A percentile compares a stretch with the other conserved stretches of the same genome.
Evolutionary conservation across 1,140 invertebrate genomes (phyloP).

Genomic region (Lysiphlebus fabarum): DNA sequence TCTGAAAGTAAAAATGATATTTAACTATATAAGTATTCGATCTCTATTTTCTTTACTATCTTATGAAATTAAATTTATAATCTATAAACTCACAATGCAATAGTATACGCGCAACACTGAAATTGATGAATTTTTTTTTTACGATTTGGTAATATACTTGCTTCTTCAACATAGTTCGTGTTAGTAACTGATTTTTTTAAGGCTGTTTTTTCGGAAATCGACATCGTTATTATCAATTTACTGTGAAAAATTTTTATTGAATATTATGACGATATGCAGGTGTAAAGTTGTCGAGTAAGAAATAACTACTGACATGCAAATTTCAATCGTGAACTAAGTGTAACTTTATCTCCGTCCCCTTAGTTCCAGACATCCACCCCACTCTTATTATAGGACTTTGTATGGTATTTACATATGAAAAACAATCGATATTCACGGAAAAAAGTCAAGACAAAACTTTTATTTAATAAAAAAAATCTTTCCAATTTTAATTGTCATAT

Average conservation of each 20-base stretch:
- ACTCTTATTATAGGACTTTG: too few species aligned
- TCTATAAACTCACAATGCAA: slow-evolving; percentile 60
- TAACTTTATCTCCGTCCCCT: too few species aligned
- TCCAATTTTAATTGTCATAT: too few species aligned
- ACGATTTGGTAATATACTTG: slow-evolving; percentile 57
- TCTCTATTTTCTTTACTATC: background rate
- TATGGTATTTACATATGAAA: too few species aligned
- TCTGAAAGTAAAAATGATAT: slow-evolving; percentile 39
- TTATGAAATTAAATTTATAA: background rate
- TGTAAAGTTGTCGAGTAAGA: too few species aligned
- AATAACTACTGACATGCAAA: too few species aligned
- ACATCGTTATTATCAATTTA: slow-evolving; percentile 7
- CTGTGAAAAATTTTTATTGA: slow-evolving; percentile 3
- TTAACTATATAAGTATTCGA: background rate
- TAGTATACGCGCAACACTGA: slow-evolving; percentile 66
- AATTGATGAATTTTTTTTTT: slow-evolving; percentile 63
- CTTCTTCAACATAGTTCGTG: slow-evolving; percentile 64
- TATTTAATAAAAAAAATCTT: too few species aligned
- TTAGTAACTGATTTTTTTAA: slow-evolving; percentile 49
- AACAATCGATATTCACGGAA: too few species aligned
- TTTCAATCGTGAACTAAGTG: too few species aligned
- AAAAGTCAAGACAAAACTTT: too few species aligned
- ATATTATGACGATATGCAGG: background rate
- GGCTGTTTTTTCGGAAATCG: slow-evolving; percentile 57
- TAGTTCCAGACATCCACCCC: too few species aligned